Percentiles rank a stretch among this genome's conserved stretches.
phyloP scores from a whole-genome alignment of 2,888 invertebrate genomes.

The Idaea biselata region DNA sequence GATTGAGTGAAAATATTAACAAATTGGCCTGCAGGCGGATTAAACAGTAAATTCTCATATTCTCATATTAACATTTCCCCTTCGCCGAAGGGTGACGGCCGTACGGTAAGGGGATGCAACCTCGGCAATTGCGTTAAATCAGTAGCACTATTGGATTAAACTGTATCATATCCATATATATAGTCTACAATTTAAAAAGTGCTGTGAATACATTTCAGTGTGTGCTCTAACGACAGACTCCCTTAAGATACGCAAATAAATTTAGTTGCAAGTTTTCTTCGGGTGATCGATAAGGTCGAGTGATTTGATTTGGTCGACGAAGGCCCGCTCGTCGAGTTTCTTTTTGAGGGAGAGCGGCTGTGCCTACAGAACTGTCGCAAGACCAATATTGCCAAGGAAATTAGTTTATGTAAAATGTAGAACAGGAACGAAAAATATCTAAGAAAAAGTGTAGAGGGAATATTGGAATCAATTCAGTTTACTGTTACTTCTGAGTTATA shows the following conservation, averaged over 20 bases:
- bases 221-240: constrained; percentile 23
- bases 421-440: constrained; percentile 75
- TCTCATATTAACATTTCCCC: constrained; percentile 77
- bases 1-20: constrained; percentile 80
- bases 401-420: constrained; percentile 81
- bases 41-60: constrained; percentile 81
- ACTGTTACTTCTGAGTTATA: constrained; percentile 53
- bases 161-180: constrained; percentile 46
- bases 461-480: constrained; percentile 71
- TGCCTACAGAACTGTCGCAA: constrained; percentile 75
- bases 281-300: constrained; percentile 73
- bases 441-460: constrained; percentile 67
- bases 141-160: constrained; percentile 72
- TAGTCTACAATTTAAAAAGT: constrained; percentile 27
- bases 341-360: constrained; percentile 68
- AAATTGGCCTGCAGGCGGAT: constrained; percentile 78
- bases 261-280: constrained; percentile 70
- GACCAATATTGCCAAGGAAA: constrained; percentile 80
- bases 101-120: constrained; percentile 68
- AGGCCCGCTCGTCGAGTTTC: constrained; percentile 66
- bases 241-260: constrained; percentile 58
- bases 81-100: constrained; percentile 68
- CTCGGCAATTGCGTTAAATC: constrained; percentile 78
- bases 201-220: constrained; percentile 17
- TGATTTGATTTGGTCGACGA: constrained; percentile 77